Evolutionary conservation across 2,113 vertebrate genomes (phyloP), one percentile per base, ranked within the genome.

Genomic region (Pseudonaja textilis): DNA sequence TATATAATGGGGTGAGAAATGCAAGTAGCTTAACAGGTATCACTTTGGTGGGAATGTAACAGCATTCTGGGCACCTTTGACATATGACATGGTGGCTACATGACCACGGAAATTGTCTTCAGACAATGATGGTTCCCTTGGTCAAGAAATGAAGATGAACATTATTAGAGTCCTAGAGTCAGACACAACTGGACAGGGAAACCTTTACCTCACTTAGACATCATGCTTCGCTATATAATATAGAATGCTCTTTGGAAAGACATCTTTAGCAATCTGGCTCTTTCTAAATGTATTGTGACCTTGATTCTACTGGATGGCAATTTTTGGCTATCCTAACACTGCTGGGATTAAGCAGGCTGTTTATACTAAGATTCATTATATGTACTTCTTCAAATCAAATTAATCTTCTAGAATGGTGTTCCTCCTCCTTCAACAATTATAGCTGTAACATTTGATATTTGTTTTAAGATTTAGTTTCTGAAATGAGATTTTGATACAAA

Each of bases 391-490:
- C 25, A 87, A 29, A 93, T 92, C 92, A 86, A 90, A 92, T 61
- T 89, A 90, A 81, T 91, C 59, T 1, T 94, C 91, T 88, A 26
- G 23, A 52, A 54, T 0, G 0, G 3, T 91, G 52, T 85, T n/a
- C 5, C 5, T 25, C 5, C 22, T 18, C 23, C 88, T 29, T 8
- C 92, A 89, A 64, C 93, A 89, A 87, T 2, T 89, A 23, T 3
- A 18, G 74, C 29, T 54, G 14, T 39, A 95, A 39, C 93, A 93
- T 81, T 0, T 0, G 47, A 87, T 87, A 85, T 88, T 89, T 89
- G 90, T 93, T 93, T 93, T 50, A 93, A 94, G 56, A 92, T 91
- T 91, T 52, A n/a, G 1, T 94, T 42, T 0, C 20, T 89, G 57
- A 69, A 88, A 64, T 92, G 29, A 54, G 57, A 25, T 92, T 92